phyloP scores from a whole-genome alignment of 2,113 vertebrate species.

The Probosciger aterrimus region DNA sequence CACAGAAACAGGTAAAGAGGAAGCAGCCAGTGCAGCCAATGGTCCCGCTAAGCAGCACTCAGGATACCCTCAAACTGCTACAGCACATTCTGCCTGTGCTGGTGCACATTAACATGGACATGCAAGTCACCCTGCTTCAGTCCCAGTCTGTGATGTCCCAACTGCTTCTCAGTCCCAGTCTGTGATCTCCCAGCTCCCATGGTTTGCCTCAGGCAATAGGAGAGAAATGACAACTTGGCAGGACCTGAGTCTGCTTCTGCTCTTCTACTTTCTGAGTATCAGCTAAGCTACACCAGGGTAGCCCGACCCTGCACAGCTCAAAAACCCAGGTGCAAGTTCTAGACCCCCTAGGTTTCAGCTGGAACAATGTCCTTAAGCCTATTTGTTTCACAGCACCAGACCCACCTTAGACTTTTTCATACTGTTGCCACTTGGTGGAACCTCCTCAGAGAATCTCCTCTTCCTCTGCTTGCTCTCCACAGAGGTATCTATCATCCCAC shows the following conservation, averaged over 20 bases:
- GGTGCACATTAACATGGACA: neutral
- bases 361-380: neutral
- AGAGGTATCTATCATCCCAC: conserved; percentile 75
- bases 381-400: neutral
- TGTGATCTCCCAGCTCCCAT: neutral
- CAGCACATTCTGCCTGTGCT: neutral
- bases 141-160: neutral
- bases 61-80: rapidly evolving
- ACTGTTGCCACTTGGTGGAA: conserved; percentile 80
- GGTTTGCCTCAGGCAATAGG: neutral
- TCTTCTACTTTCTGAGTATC: neutral
- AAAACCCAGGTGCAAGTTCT: neutral
- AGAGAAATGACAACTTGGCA: neutral
- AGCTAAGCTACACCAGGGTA: neutral
- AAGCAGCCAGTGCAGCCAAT: neutral
- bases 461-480: conserved; percentile 85
- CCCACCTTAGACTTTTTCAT: conserved; percentile 86
- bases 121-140: neutral
- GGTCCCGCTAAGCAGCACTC: neutral
- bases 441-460: conserved; percentile 87
- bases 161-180: too few relatives aligned
- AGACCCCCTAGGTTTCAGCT: neutral
- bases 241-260: neutral
- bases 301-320: neutral
- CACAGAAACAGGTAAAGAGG: neutral